Conservation (phyloP, 2,113 vertebrate species). For the Machaerirhynchus nigripectus region DNA sequence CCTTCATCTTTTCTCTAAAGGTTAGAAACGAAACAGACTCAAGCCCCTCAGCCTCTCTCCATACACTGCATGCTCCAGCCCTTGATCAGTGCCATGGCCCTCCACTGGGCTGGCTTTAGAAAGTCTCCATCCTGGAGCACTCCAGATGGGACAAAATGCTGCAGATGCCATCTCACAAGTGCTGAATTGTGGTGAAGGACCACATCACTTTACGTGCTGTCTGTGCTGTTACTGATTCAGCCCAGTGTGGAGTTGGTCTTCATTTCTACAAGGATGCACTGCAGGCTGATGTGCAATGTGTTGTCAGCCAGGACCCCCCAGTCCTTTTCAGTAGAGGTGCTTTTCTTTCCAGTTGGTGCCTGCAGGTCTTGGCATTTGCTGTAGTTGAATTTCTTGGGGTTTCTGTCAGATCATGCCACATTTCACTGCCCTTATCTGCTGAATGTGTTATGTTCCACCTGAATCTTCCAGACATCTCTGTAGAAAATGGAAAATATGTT, state of each 20-base stretch:
- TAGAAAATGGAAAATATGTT: neutral
- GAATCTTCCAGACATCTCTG: neutral
- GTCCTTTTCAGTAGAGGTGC: neutral
- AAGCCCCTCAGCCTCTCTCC: neutral
- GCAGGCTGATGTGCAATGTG: accelerated
- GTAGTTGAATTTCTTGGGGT: neutral
- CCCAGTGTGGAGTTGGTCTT: neutral
- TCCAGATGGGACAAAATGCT: neutral
- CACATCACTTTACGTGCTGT: neutral
- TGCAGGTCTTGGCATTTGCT: neutral
- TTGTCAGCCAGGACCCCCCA: neutral
- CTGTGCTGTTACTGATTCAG: neutral
- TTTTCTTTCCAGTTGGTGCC: neutral
- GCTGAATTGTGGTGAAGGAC: neutral
- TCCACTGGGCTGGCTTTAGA: neutral
- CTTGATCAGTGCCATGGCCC: accelerated
- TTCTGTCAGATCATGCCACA: neutral
- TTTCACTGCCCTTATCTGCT: neutral
- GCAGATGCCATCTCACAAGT: neutral
- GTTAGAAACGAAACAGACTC: neutral
- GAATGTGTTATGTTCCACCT: neutral
- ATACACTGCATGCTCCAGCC: accelerated
- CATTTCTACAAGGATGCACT: neutral
- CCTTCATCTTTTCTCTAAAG: neutral
- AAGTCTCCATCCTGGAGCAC: neutral